Percentiles rank a stretch among this genome's conserved stretches.
Conservation (phyloP, 2,113 vertebrate species). For the Centropristis striata region DNA sequence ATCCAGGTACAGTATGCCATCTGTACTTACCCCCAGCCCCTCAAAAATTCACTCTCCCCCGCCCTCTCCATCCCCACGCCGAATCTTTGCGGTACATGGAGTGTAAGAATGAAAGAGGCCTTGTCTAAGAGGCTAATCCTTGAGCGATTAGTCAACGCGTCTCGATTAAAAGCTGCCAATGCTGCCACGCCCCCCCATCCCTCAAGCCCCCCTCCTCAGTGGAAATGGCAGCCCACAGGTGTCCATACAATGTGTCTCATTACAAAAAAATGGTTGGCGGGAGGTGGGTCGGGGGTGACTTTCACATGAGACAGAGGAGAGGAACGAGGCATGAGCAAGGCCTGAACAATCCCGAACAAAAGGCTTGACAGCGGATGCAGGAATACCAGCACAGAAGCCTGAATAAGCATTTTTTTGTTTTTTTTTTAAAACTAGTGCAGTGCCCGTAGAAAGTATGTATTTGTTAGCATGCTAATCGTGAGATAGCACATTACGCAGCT, state of each 20-base stretch:
- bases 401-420: too few species aligned
- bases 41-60: conserved; percentile 52
- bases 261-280: conserved; percentile 38
- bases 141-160: conserved; percentile 82
- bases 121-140: conserved; percentile 84
- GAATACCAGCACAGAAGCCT: not conserved
- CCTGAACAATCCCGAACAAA: conserved; percentile 7
- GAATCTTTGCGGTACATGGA: conserved; percentile 49
- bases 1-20: conserved; percentile 79
- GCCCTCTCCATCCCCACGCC: conserved; percentile 35
- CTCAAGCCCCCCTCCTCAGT: conserved; percentile 19
- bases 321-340: conserved; percentile 13
- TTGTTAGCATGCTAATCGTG: too few species aligned
- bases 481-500: too few species aligned
- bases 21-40: conserved; percentile 46
- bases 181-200: conserved; percentile 56
- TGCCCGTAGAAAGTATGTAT: too few species aligned
- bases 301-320: conserved; percentile 45
- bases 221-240: conserved; percentile 74
- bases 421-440: too few species aligned
- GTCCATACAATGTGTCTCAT: conserved; percentile 73
- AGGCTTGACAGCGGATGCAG: conserved; percentile 4
- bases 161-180: conserved; percentile 75
- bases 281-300: conserved; percentile 48
- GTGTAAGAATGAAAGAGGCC: conserved; percentile 83